Evolutionary conservation across 2,888 invertebrate species (phyloP).

Genomic region (Chrysomela aeneicollis): DNA sequence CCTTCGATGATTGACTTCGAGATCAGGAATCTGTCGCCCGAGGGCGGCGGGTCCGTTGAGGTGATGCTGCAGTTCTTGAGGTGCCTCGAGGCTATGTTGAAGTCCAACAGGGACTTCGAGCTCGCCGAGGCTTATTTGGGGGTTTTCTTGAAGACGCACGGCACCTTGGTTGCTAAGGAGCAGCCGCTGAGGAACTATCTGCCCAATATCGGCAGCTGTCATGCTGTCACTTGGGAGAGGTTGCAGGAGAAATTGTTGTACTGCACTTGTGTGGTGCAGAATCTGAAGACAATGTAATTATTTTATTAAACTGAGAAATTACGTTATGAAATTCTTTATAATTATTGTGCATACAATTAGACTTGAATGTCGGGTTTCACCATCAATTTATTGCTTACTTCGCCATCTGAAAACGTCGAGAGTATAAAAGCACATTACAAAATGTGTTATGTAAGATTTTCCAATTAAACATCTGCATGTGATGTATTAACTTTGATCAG

Average conservation of each 20-base stretch:
- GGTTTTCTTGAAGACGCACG: conserved; percentile 85
- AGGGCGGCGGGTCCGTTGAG: conserved; percentile 76
- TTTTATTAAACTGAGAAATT: conserved; percentile 2
- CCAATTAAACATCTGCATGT: too few relatives aligned
- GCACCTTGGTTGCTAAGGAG: conserved; percentile 67
- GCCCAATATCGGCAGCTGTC: conserved; percentile 66
- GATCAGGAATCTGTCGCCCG: conserved; percentile 79
- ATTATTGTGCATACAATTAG: too few relatives aligned
- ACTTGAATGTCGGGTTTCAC: too few relatives aligned
- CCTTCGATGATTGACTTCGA: conserved; percentile 90
- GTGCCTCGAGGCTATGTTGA: conserved; percentile 75
- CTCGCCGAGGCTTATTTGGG: conserved; percentile 88
- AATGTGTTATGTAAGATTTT: too few relatives aligned
- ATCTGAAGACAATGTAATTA: conserved; percentile 68
- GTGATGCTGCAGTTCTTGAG: conserved; percentile 82
- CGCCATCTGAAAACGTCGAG: too few relatives aligned
- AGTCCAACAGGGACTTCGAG: conserved; percentile 85
- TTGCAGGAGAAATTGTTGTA: conserved; percentile 76
- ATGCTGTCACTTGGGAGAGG: conserved; percentile 70
- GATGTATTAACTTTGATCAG: too few relatives aligned
- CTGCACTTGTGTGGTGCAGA: conserved; percentile 78
- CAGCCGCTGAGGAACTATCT: conserved; percentile 66
- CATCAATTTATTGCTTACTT: too few relatives aligned
- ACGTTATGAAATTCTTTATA: too few relatives aligned
- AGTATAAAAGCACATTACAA: too few relatives aligned